These are phyloP conservation scores for Calephelis virginiensis DNA, from an alignment of 1,140 invertebrate genomes.

Conservation along the genomic window DNA sequence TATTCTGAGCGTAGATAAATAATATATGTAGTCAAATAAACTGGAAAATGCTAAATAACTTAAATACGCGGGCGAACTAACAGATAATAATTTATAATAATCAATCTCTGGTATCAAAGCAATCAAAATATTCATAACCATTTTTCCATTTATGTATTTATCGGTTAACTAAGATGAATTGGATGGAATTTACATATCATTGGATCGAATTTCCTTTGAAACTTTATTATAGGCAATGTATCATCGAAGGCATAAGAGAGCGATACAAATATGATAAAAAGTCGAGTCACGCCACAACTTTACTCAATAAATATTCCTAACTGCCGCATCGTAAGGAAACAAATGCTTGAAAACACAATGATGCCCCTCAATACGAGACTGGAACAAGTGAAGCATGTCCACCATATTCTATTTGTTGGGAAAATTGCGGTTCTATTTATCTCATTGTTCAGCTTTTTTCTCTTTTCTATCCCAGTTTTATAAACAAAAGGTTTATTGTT, in stretches of 20 bases:
- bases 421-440: constrained; percentile 57
- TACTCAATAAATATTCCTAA: constrained; percentile 74
- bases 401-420: constrained; percentile 69
- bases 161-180: neutral
- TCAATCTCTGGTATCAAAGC: neutral
- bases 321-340: constrained; percentile 71
- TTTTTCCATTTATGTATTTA: neutral
- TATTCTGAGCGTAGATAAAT: too few species aligned
- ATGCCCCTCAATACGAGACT: constrained; percentile 65
- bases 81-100: neutral
- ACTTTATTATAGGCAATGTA: constrained; percentile 53
- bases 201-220: constrained; percentile 47
- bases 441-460: constrained; percentile 40
- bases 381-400: constrained; percentile 60
- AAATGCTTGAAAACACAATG: constrained; percentile 72
- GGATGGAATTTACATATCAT: constrained; percentile 1
- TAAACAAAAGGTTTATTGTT: constrained; percentile 23
- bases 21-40: too few species aligned
- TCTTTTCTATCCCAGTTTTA: constrained; percentile 19
- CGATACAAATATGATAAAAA: constrained; percentile 65
- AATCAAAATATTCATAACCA: neutral
- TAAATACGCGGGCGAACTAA: too few species aligned
- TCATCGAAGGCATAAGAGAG: constrained; percentile 39
- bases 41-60: neutral
- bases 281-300: constrained; percentile 66